Percentiles rank a stretch among this genome's conserved stretches.
phyloP scores from a whole-genome alignment of 2,888 invertebrate genomes.

The Eristalinus aeneus region DNA sequence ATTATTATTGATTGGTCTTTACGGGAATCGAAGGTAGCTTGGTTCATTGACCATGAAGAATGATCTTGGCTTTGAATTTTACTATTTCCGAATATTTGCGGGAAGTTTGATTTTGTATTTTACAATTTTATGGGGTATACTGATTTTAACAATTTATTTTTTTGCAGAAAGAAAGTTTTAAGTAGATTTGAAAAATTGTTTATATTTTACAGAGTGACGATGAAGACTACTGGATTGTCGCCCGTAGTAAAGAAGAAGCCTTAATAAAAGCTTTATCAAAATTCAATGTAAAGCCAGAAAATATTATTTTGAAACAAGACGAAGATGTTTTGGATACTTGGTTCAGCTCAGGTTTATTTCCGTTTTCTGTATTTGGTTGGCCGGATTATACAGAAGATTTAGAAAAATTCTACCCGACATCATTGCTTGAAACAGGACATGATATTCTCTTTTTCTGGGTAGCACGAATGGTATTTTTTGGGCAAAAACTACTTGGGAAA shows the following conservation, averaged over 20 bases:
- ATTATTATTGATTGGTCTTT: too few relatives aligned
- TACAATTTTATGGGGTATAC: too few relatives aligned
- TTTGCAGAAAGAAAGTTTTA: too few relatives aligned
- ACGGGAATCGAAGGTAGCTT: too few relatives aligned
- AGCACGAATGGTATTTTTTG: conserved; percentile 99
- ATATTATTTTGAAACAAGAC: conserved; percentile 87
- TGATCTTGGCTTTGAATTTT: too few relatives aligned
- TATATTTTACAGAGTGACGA: conserved; percentile 80
- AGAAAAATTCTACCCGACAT: conserved; percentile 93
- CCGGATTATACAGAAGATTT: conserved; percentile 89
- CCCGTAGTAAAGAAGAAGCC: conserved; percentile 88
- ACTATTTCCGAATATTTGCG: too few relatives aligned
- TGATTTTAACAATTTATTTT: too few relatives aligned
- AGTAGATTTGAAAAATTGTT: not conserved
- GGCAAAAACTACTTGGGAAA: conserved; percentile 92
- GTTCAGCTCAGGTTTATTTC: conserved; percentile 98
- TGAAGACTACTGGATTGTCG: conserved; percentile 89
- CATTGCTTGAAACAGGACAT: conserved; percentile 97
- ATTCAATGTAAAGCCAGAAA: conserved; percentile 83
- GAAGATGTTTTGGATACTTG: conserved; percentile 99
- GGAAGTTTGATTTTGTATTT: too few relatives aligned
- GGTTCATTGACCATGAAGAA: too few relatives aligned
- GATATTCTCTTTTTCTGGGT: conserved; percentile 99
- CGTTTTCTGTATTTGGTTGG: conserved; percentile 99
- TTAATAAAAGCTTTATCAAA: conserved; percentile 88